A percentile compares a stretch with the other conserved stretches of the same genome.
phyloP scores from a whole-genome alignment of 2,113 vertebrate species.

The Tetrax tetrax region DNA sequence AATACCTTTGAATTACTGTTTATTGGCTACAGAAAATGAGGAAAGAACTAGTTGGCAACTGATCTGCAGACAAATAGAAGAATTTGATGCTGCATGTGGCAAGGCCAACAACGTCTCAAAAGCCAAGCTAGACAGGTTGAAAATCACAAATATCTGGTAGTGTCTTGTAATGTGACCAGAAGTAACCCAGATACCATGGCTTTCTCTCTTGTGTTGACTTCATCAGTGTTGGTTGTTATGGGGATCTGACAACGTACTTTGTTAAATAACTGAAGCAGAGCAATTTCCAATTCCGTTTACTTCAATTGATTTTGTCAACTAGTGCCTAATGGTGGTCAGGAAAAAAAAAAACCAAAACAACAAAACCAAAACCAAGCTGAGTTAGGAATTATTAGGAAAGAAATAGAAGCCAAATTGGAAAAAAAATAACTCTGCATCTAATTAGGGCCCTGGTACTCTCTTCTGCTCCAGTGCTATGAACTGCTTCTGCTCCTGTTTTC shows the following conservation, averaged over 20 bases:
- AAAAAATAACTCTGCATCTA: neutral
- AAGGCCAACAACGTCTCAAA: neutral
- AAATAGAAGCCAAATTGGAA: neutral
- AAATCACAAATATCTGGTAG: neutral
- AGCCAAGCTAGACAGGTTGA: neutral
- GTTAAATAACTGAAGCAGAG: neutral
- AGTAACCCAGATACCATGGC: rapidly evolving
- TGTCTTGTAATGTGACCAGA: neutral
- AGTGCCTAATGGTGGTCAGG: neutral
- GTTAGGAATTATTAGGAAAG: neutral
- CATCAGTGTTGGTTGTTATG: neutral
- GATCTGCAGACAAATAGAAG: neutral
- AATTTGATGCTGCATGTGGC: neutral
- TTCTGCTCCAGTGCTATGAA: neutral
- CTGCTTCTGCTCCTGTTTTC: neutral
- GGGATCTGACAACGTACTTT: neutral
- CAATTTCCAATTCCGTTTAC: neutral
- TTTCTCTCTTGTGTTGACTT: neutral
- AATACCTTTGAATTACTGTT: neutral
- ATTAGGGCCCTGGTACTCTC: neutral
- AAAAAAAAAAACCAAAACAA: neutral
- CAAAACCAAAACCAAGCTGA: neutral
- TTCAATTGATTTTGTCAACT: neutral
- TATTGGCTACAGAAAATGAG: neutral
- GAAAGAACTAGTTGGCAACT: neutral